These are phyloP conservation scores for Polydrusus cervinus DNA, from an alignment of 2,888 invertebrate genomes.

Conservation along the genomic window DNA sequence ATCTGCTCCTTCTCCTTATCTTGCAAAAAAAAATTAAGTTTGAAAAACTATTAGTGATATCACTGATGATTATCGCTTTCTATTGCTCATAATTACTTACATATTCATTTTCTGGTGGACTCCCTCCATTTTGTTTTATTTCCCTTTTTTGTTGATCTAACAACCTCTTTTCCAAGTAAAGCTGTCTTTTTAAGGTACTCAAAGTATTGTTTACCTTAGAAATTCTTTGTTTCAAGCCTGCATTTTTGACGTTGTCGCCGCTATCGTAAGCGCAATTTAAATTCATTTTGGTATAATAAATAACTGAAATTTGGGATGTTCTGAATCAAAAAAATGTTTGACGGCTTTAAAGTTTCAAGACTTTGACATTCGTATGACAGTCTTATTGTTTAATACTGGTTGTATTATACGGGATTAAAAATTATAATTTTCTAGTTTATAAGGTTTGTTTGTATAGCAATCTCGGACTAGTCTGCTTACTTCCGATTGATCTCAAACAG, in stretches of 20 bases:
- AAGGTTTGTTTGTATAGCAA: too few relatives aligned
- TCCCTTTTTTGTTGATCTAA: constrained; percentile 9
- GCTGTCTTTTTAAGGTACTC: neutral
- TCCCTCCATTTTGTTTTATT: neutral
- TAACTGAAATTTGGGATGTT: constrained; percentile 17
- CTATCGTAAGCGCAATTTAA: neutral
- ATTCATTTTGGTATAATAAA: neutral
- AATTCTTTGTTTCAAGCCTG: constrained; percentile 9
- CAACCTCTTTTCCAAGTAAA: neutral
- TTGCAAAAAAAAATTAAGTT: too few relatives aligned
- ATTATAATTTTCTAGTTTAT: too few relatives aligned
- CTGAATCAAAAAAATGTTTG: neutral
- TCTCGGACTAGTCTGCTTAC: too few relatives aligned
- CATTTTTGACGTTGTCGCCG: constrained; percentile 1
- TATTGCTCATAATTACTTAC: neutral
- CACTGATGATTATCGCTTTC: too few relatives aligned
- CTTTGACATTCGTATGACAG: neutral
- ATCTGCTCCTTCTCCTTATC: too few relatives aligned
- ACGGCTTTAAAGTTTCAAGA: neutral
- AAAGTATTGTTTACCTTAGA: neutral
- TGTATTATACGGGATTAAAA: neutral
- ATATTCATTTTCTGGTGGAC: neutral
- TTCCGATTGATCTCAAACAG: too few relatives aligned
- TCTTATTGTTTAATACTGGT: neutral
- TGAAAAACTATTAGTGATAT: too few relatives aligned